Percentiles rank a stretch among this genome's conserved stretches.
phyloP scores from a whole-genome alignment of 2,113 vertebrate species.

The Piaya cayana region DNA sequence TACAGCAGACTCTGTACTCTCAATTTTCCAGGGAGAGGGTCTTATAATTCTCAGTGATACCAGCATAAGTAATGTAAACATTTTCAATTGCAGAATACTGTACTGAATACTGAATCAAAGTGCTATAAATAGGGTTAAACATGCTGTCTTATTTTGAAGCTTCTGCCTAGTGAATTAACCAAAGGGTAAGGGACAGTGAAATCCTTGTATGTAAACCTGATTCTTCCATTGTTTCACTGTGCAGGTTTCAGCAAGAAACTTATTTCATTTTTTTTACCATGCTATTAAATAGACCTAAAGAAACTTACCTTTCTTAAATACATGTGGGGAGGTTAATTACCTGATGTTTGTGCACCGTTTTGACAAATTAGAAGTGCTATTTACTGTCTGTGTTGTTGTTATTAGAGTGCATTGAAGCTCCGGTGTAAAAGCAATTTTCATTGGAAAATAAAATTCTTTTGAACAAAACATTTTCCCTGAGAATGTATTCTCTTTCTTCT shows the following conservation, averaged over 20 bases:
- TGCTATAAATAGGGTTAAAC: not conserved
- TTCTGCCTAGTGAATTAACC: not conserved
- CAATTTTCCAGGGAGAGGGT: not conserved
- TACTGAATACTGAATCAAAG: not conserved
- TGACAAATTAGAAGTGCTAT: constrained; percentile 3
- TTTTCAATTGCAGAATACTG: not conserved
- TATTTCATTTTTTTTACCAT: not conserved
- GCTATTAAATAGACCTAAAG: not conserved
- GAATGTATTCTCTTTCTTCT: not conserved
- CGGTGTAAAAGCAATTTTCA: not conserved
- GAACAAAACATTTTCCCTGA: not conserved
- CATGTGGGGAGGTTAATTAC: not conserved
- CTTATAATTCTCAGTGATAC: not conserved
- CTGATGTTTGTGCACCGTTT: not conserved
- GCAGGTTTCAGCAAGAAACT: not conserved
- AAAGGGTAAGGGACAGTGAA: not conserved
- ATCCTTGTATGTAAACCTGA: not conserved
- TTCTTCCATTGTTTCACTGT: not conserved
- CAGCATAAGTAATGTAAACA: not conserved
- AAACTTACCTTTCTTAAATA: not conserved
- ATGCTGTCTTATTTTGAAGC: not conserved
- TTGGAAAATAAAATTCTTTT: not conserved
- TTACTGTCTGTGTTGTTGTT: not conserved
- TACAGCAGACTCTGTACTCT: not conserved
- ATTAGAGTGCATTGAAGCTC: not conserved